Conservation (phyloP, 2,888 invertebrate species). For the Microdon myrmicae region DNA sequence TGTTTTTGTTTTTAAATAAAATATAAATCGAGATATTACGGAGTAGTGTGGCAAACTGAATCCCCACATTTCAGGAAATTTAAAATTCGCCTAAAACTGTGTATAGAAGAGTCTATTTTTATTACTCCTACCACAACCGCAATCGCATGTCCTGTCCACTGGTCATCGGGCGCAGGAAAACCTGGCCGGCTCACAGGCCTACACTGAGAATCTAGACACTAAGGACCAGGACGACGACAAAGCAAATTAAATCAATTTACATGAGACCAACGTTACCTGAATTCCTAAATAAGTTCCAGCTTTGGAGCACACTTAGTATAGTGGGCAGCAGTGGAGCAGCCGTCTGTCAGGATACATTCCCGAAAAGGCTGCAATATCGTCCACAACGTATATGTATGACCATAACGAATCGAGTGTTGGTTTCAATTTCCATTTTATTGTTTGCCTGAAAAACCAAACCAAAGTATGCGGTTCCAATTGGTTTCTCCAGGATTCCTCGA, state of each 20-base stretch:
- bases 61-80: too few species aligned
- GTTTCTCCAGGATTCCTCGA: slow-evolving; percentile 31
- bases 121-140: slow-evolving; percentile 22
- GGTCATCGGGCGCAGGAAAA: slow-evolving; percentile 17
- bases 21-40: too few species aligned
- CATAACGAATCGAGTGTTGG: slow-evolving; percentile 49
- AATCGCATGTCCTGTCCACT: slow-evolving; percentile 30
- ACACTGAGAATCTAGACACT: background rate
- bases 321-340: background rate
- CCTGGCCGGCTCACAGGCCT: slow-evolving; percentile 13
- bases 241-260: slow-evolving; percentile 52
- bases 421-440: slow-evolving; percentile 51
- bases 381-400: slow-evolving; percentile 3
- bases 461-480: slow-evolving; percentile 49
- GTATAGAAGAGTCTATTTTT: slow-evolving; percentile 21
- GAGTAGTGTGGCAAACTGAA: too few species aligned
- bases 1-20: too few species aligned
- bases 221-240: slow-evolving; percentile 34
- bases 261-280: slow-evolving; percentile 52
- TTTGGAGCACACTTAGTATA: slow-evolving; percentile 10
- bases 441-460: slow-evolving; percentile 51
- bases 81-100: too few species aligned
- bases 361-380: slow-evolving; percentile 22
- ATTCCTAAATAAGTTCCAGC: slow-evolving; percentile 49
- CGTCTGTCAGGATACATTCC: slow-evolving; percentile 6